Base-by-base conservation (phyloP, 2,113 vertebrate species). In the Murina feae region DNA sequence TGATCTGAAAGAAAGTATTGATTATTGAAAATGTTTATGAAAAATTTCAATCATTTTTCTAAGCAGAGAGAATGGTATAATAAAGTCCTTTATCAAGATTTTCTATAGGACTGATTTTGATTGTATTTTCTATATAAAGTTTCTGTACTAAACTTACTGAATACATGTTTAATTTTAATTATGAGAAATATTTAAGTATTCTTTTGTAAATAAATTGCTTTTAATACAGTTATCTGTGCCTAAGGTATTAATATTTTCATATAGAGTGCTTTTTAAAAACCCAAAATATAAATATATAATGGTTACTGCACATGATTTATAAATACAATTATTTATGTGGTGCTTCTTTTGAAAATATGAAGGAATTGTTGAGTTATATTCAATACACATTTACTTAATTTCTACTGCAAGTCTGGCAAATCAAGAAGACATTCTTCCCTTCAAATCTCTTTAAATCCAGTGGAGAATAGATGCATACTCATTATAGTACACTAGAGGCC, bases 301-400 rank as follows among this genome's bases (percentile, higher is more conserved):
- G 63, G 16, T 76, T 90, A 10, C 11, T 72, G 17, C 25, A 92
- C 28, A 63, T 35, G 42, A 95, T 28, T 93, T 94, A 92, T 81
- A 88, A 95, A 95, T 79, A 69, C 21, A 92, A 90, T 95, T 68
- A 90, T 68, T 91, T 88, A 28, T 88, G 88, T 60, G 53, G 78
- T 75, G 30, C 44, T 82, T 65, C 55, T 69, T 94, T 88, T 93
- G 83, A 63, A 96, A 74, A 82, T 32, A 79, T n/a, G 55, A 95
- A 93, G 30, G 44, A 80, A 86, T 91, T 35, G 37, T 88, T 93
- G 83, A 86, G 58, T 90, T 83, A 84, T 66, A 87, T 14, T 91
- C 81, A 92, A 12, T 44, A 89, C 1, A 63, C 14, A 79, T 42
- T 83, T 91, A 83, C n/a, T 95, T 69, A 60, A 69, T 55, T 91